phyloP scores from a whole-genome alignment of 2,888 invertebrate species.

The Xestia xanthographa region DNA sequence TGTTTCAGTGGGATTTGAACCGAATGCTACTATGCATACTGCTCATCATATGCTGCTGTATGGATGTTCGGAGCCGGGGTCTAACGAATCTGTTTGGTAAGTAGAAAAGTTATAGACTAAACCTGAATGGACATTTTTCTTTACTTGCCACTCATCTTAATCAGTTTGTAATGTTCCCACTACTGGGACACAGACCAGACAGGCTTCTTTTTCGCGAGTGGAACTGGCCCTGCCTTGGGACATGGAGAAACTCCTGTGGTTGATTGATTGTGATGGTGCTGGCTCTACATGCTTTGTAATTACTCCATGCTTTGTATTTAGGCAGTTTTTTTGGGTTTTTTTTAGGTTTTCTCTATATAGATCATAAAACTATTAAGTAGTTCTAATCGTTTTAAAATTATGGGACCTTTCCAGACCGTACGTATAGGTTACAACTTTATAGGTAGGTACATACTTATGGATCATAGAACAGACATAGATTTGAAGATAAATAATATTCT shows the following conservation, averaged over 20 bases:
- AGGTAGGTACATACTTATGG: background rate
- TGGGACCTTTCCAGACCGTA: background rate
- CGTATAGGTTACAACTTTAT: no score
- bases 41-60: slow-evolving; percentile 98
- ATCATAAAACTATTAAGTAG: no score
- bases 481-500: background rate
- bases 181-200: background rate
- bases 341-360: no score
- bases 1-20: slow-evolving; percentile 96
- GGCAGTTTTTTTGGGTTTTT: no score
- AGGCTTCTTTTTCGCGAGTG: background rate
- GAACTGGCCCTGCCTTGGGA: background rate
- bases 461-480: background rate
- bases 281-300: no score
- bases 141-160: background rate
- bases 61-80: slow-evolving; percentile 96
- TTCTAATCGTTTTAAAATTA: background rate
- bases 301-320: no score
- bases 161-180: background rate
- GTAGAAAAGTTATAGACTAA: slow-evolving; percentile 61
- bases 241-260: background rate
- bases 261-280: background rate
- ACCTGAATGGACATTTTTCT: background rate
- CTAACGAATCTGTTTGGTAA: slow-evolving; percentile 93
- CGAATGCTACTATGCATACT: slow-evolving; percentile 97